Evolutionary conservation across 2,797 vertebrate genomes (phyloP).

Genomic region (Acanthornis magna): DNA sequence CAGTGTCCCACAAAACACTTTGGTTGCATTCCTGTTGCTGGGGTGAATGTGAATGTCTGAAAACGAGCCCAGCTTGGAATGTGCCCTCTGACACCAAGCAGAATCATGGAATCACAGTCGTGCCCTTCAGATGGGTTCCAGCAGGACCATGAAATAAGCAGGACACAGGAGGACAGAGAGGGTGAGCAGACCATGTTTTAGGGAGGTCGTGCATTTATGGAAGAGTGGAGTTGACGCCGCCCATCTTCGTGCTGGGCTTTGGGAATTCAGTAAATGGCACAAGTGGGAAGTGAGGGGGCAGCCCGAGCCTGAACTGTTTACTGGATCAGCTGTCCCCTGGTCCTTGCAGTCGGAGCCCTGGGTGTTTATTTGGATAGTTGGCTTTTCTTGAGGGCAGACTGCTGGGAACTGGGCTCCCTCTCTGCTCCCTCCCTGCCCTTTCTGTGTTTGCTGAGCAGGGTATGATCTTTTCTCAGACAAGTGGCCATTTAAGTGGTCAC

Average conservation of each 20-base stretch:
- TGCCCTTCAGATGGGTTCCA: background rate
- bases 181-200: background rate
- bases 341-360: background rate
- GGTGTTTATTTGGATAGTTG: background rate
- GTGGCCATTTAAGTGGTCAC: background rate
- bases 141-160: background rate
- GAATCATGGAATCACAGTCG: background rate
- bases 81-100: slow-evolving; percentile 51
- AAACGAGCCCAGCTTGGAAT: slow-evolving; percentile 47
- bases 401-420: background rate
- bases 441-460: background rate
- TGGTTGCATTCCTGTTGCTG: slow-evolving; percentile 20
- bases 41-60: background rate
- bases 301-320: background rate
- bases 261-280: background rate
- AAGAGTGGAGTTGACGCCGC: background rate
- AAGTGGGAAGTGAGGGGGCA: background rate
- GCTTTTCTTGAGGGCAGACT: background rate
- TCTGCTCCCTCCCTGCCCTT: slow-evolving; percentile 3
- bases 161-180: background rate
- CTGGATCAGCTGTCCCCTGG: background rate
- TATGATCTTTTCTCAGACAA: background rate
- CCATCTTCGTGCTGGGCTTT: background rate
- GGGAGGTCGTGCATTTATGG: background rate
- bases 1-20: slow-evolving; percentile 34